Evolutionary conservation across 2,113 vertebrate genomes (phyloP), one percentile per base, ranked within the genome.

Genomic region (Oostethus manadensis): DNA sequence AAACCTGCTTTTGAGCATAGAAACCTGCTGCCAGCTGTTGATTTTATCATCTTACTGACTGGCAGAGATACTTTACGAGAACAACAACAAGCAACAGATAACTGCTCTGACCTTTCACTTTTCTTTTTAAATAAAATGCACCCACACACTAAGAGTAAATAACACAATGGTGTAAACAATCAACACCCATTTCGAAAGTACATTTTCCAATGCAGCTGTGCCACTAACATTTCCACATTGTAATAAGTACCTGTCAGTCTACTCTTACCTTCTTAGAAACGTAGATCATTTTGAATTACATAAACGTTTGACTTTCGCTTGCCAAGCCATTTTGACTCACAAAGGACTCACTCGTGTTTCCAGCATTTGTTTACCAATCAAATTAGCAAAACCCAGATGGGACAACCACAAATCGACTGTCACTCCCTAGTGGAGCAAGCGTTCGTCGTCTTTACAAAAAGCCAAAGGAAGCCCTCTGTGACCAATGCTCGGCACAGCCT

Each of bases 341-440:
- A 51, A n/a, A 22, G 20, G 47, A 22, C 21, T n/a, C 20, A 7
- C 15, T 38, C 29, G 16, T 45, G 54, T 49, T 42, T 65, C n/a
- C 20, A 11, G 49, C 35, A 57, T 44, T 59, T 66, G 44, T 56
- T 71, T 15, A 16, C 43, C 1, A 23, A 10, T 47, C 56, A 71
- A 74, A 71, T 73, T 63, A 57, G 57, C 20, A 38, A 59, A 53
- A 35, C 14, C 59, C 80, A 80, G 70, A 84, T 82, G 80, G 79
- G 66, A 18, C 71, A 2, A 56, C 69, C 57, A 22, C 15, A 73
- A 71, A 77, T 82, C 78, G 81, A 68, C 68, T 33, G 67, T 78
- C 79, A 77, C 10, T 58, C 56, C 17, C 56, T 6, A 14, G 2
- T 14, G 76, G 77, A 77, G 78, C 17, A 8, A 26, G 33, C 62